Conservation (phyloP, 2,113 vertebrate species). For the Heterotilapia buettikoferi region DNA sequence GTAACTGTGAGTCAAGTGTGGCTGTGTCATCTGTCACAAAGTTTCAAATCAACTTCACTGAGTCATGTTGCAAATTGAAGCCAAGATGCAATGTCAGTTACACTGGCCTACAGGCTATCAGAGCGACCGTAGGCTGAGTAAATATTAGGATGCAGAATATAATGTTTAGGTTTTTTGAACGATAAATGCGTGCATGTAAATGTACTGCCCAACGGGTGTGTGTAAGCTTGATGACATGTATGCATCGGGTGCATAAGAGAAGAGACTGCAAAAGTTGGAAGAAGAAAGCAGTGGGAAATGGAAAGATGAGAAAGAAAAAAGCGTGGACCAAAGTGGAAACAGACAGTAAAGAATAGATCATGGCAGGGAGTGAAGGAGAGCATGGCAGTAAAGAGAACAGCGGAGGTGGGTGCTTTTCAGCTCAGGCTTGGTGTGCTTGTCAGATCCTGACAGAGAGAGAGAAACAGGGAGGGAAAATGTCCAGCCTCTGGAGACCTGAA, state of each 20-base stretch:
- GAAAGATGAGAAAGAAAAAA: conserved; percentile 9
- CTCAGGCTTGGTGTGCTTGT: conserved; percentile 55
- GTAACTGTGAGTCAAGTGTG: conserved; percentile 53
- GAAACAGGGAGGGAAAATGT: conserved; percentile 30
- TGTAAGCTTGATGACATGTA: background rate
- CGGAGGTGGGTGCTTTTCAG: conserved; percentile 52
- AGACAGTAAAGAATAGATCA: conserved; percentile 40
- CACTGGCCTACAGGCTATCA: conserved; percentile 4
- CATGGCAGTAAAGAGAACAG: conserved; percentile 33
- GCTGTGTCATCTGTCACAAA: conserved; percentile 63
- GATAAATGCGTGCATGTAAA: background rate
- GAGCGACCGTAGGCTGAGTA: conserved; percentile 3
- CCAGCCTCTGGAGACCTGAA: conserved; percentile 50
- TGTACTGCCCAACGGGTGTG: background rate
- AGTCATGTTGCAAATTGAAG: conserved; percentile 57
- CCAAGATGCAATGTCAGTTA: conserved; percentile 39
- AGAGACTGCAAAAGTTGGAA: background rate
- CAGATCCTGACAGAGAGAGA: conserved; percentile 52
- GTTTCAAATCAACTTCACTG: conserved; percentile 56
- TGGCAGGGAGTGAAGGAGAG: conserved; percentile 44
- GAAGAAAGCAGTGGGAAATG: conserved; percentile 9
- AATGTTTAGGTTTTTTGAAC: background rate
- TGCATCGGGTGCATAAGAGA: background rate
- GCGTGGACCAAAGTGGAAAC: conserved; percentile 23
- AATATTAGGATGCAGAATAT: background rate